Conservation (phyloP, 2,113 vertebrate species). For the Tretioscincus oriximinensis region DNA sequence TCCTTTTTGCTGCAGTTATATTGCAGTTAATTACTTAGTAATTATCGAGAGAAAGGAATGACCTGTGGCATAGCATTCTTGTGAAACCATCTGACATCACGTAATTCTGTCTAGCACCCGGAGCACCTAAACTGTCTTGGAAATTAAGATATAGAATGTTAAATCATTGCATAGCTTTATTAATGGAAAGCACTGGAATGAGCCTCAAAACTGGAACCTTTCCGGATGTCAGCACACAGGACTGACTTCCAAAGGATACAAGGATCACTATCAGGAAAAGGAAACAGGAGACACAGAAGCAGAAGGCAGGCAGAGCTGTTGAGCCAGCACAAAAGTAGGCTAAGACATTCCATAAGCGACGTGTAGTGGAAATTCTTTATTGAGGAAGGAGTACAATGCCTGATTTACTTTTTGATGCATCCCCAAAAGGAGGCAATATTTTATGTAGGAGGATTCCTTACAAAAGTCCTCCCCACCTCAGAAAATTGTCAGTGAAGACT, state of each 20-base stretch:
- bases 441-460: constrained; percentile 55
- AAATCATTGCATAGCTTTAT: constrained; percentile 69
- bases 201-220: constrained; percentile 69
- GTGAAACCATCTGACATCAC: constrained; percentile 36
- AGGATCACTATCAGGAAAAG: constrained; percentile 75
- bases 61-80: constrained; percentile 46
- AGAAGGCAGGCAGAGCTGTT: constrained; percentile 76
- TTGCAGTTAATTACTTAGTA: constrained; percentile 51
- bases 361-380: constrained; percentile 71
- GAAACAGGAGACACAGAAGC: constrained; percentile 75
- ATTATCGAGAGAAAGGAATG: constrained; percentile 60
- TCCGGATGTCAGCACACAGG: constrained; percentile 69
- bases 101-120: constrained; percentile 62
- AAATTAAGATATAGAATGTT: constrained; percentile 71
- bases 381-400: constrained; percentile 49
- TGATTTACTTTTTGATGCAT: constrained; percentile 29
- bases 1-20: constrained; percentile 51
- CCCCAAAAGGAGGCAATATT: constrained; percentile 60
- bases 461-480: constrained; percentile 45
- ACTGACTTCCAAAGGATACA: constrained; percentile 75
- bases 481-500: constrained; percentile 55
- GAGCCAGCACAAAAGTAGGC: constrained; percentile 76
- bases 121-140: constrained; percentile 67
- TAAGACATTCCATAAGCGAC: constrained; percentile 72
- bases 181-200: constrained; percentile 75